Evolutionary conservation across 2,888 invertebrate species (phyloP).

Genomic region (Lacanobia oleracea): DNA sequence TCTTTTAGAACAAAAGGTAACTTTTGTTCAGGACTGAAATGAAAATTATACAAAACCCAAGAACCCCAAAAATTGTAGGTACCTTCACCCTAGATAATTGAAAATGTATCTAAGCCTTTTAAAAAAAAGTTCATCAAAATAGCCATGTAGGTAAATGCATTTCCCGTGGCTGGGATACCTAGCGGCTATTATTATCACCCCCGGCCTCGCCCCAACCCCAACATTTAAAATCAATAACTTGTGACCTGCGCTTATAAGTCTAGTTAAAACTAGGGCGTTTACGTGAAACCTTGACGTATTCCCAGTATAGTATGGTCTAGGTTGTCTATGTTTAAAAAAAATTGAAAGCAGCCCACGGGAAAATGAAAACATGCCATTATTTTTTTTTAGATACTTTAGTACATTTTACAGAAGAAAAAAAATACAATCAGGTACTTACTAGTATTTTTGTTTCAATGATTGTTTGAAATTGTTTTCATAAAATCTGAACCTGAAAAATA

Average conservation of each 20-base stretch:
- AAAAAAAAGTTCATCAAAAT: no score
- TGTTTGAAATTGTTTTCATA: not conserved
- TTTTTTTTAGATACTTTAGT: not conserved
- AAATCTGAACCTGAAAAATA: not conserved
- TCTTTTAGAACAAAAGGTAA: not conserved
- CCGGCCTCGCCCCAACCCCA: no score
- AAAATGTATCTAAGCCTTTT: no score
- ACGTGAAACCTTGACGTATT: not conserved
- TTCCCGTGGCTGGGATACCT: not conserved
- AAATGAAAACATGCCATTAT: not conserved
- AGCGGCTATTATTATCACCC: not conserved
- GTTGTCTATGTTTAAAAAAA: conserved; percentile 3
- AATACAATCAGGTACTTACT: not conserved
- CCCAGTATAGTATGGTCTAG: no score
- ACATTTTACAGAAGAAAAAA: not conserved
- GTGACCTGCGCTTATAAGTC: conserved; percentile 25
- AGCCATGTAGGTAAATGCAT: no score
- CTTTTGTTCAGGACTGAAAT: not conserved
- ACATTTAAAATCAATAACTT: conserved; percentile 26
- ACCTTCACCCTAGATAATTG: not conserved
- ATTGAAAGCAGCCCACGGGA: not conserved
- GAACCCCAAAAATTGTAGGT: no score
- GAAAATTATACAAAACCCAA: not conserved
- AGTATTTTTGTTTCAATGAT: not conserved
- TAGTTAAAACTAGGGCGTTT: conserved; percentile 9